A percentile compares a stretch with the other conserved stretches of the same genome.
Conservation (phyloP, 2,888 invertebrate species). For the Chironomus tentans region DNA sequence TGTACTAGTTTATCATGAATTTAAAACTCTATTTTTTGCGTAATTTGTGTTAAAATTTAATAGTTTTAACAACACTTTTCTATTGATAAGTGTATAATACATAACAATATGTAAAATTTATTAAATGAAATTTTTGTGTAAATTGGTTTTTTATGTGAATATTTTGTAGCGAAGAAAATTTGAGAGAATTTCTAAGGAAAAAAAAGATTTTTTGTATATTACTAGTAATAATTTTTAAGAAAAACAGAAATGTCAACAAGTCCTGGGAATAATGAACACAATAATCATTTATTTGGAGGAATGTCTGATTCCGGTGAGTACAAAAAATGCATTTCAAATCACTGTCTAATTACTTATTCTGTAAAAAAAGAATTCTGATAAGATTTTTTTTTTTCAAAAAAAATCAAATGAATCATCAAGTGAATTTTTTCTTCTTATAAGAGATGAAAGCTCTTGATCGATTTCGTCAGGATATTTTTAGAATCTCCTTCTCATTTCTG, state of each 20-base stretch:
- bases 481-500: not conserved
- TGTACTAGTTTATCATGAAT: too few species aligned
- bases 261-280: not conserved
- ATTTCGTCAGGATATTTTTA: not conserved
- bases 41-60: not conserved
- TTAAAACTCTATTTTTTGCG: not conserved
- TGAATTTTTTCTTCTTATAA: not conserved
- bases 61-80: not conserved
- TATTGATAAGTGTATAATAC: not conserved
- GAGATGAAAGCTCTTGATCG: not conserved
- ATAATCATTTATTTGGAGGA: not conserved
- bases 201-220: too few species aligned
- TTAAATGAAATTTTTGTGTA: not conserved
- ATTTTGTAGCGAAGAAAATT: too few species aligned
- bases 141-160: not conserved
- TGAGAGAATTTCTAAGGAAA: too few species aligned
- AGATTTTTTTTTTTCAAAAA: not conserved
- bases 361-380: not conserved
- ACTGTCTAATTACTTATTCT: too few species aligned
- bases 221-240: not conserved
- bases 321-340: not conserved
- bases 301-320: not conserved
- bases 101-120: not conserved
- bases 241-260: constrained; percentile 12
- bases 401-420: constrained; percentile 1